phyloP scores from a whole-genome alignment of 53 echinoderm and acorn worm species.

The Holothuria leucospilota region DNA sequence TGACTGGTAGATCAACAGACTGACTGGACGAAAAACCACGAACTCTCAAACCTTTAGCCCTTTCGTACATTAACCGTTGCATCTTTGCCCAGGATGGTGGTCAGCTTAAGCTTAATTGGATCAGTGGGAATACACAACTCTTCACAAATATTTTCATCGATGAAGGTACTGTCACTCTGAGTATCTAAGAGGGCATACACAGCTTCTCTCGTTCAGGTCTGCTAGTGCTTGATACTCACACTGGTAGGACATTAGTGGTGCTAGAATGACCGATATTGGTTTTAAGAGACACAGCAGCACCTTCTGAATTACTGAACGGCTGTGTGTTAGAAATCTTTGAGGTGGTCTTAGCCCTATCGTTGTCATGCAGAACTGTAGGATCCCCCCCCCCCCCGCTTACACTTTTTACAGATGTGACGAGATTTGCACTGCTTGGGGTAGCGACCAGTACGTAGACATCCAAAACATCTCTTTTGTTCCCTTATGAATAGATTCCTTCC shows the following conservation, averaged over 20 bases:
- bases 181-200: conserved; percentile 69
- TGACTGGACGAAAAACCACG: conserved; percentile 43
- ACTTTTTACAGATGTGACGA: background rate
- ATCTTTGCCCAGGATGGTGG: conserved; percentile 51
- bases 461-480: conserved; percentile 66
- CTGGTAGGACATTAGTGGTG: background rate
- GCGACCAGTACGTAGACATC: conserved; percentile 67
- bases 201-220: no score
- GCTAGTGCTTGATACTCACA: no score
- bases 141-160: conserved; percentile 29
- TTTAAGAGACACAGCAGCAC: conserved; percentile 19
- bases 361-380: no score
- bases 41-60: conserved; percentile 15
- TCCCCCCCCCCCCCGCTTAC: no score
- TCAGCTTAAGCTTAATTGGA: conserved; percentile 47
- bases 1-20: conserved; percentile 50
- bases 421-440: conserved; percentile 57
- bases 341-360: no score
- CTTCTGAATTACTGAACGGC: background rate
- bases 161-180: conserved; percentile 67
- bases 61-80: conserved; percentile 10
- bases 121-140: conserved; percentile 19
- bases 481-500: background rate
- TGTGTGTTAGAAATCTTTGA: no score
- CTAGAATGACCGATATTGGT: background rate